phyloP scores from a whole-genome alignment of 2,797 vertebrate species.

The Protosalanx chinensis region DNA sequence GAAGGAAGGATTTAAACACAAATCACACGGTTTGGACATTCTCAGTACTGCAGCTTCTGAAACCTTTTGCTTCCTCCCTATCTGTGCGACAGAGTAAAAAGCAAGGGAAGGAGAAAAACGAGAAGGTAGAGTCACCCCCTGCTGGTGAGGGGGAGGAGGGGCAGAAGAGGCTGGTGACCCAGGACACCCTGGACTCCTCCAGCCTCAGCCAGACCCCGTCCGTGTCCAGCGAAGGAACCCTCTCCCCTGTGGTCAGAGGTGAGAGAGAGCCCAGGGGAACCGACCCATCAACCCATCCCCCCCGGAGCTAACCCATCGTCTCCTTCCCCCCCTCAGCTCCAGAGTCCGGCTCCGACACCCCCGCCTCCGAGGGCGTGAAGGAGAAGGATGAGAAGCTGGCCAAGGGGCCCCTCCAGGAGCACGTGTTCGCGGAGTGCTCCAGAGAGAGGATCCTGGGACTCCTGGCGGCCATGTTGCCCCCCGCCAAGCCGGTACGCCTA shows the following conservation, averaged over 20 bases:
- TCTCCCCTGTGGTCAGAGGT: conserved; percentile 68
- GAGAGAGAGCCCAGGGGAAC: background rate
- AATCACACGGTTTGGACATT: background rate
- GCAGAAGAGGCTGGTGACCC: conserved; percentile 61
- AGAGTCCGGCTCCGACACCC: conserved; percentile 56
- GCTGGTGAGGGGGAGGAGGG: conserved; percentile 39
- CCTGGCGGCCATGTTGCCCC: conserved; percentile 92
- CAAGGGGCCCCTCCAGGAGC: conserved; percentile 80
- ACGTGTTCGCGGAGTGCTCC: conserved; percentile 95
- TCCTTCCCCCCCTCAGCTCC: conserved; percentile 35
- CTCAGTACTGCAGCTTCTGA: background rate
- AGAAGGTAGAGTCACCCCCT: conserved; percentile 29
- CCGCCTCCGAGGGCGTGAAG: conserved; percentile 67
- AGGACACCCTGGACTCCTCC: conserved; percentile 71
- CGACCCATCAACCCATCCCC: too few species aligned
- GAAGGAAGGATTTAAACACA: too few species aligned
- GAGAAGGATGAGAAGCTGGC: conserved; percentile 71
- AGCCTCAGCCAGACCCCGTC: conserved; percentile 73
- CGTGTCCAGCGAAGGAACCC: conserved; percentile 71
- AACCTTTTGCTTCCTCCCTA: conserved; percentile 4
- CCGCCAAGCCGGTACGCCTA: conserved; percentile 80
- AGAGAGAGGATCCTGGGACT: conserved; percentile 95
- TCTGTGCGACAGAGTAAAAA: conserved; percentile 48
- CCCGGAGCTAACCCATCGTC: background rate
- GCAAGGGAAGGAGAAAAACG: conserved; percentile 43